Percentiles rank a stretch among this genome's conserved stretches.
Evolutionary conservation across 2,888 invertebrate species (phyloP).

Genomic region (Cordilura impudica): DNA sequence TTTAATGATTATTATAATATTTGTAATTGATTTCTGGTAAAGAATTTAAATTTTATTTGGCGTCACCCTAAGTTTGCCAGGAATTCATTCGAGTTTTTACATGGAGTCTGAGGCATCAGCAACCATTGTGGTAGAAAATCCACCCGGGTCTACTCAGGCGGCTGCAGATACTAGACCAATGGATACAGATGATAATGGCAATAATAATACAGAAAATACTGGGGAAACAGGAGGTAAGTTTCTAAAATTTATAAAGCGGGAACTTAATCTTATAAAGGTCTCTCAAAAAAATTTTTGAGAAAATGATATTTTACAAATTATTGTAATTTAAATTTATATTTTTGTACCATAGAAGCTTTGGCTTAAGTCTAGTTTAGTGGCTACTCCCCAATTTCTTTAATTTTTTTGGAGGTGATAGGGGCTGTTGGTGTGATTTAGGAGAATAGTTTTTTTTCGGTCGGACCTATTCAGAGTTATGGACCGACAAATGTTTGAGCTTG

Average conservation of each 20-base stretch:
- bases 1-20: not conserved
- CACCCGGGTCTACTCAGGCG: not conserved
- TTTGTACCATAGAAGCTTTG: not conserved
- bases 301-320: too few species aligned
- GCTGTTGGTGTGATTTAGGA: too few species aligned
- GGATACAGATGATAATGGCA: conserved; percentile 49
- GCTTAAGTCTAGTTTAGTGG: too few species aligned
- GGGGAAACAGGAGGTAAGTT: conserved; percentile 32
- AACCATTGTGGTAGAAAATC: conserved; percentile 4
- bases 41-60: not conserved
- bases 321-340: too few species aligned
- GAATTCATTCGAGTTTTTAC: not conserved
- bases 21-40: not conserved
- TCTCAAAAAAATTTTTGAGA: too few species aligned
- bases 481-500: too few species aligned
- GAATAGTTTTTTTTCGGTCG: too few species aligned
- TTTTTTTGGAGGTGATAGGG: too few species aligned
- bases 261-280: too few species aligned
- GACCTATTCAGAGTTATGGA: too few species aligned
- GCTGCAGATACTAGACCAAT: conserved; percentile 31
- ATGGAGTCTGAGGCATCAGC: conserved; percentile 38
- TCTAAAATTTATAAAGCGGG: too few species aligned
- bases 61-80: not conserved
- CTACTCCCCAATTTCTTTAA: too few species aligned
- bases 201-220: conserved; percentile 15